phyloP scores from a whole-genome alignment of 2,888 invertebrate genomes.

The Malthinus flaveolus region DNA sequence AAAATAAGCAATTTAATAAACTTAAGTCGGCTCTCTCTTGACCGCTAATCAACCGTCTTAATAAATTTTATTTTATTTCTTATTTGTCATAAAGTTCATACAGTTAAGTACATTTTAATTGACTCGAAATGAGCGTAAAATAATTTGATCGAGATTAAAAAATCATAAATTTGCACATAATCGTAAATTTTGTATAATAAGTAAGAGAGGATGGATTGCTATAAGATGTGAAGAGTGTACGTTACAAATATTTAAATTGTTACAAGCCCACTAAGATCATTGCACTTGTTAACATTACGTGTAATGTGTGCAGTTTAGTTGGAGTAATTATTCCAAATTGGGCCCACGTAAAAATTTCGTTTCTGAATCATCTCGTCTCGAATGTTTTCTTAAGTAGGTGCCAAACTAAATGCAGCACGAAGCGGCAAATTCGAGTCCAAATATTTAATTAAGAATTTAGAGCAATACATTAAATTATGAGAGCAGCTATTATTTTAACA shows the following conservation, averaged over 20 bases:
- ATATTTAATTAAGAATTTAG: neutral
- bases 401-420: no score
- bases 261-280: slow-evolving; percentile 21
- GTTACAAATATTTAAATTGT: slow-evolving; percentile 15
- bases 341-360: slow-evolving; percentile 23
- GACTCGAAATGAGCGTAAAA: neutral
- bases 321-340: slow-evolving; percentile 6
- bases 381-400: neutral
- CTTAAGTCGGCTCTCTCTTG: no score
- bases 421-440: neutral
- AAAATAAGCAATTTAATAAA: no score
- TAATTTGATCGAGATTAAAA: neutral
- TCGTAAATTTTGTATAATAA: neutral
- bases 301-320: slow-evolving; percentile 18
- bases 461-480: neutral
- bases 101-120: neutral
- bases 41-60: no score
- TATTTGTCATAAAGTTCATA: neutral
- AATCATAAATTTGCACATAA: neutral
- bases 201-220: neutral
- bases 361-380: slow-evolving; percentile 5
- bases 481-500: no score
- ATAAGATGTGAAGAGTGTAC: neutral
- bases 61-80: no score
- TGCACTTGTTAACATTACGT: slow-evolving; percentile 17